Base-by-base conservation (phyloP, 1,140 invertebrate species). In the Aricia agestis region DNA sequence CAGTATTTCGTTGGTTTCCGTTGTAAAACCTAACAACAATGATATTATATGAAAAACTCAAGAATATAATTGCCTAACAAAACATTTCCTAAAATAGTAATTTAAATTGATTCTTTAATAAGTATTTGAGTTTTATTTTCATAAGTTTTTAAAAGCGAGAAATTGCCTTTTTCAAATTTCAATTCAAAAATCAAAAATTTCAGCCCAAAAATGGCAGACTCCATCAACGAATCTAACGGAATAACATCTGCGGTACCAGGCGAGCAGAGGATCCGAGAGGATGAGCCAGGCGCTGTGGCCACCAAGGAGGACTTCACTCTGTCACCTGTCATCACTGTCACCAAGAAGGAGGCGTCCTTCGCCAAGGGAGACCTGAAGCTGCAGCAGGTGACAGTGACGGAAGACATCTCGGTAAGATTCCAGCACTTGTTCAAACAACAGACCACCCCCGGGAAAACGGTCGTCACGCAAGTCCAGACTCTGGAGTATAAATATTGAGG, bases 401-500 rank as follows among this genome's bases (percentile, higher is more conserved):
- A 89, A 65, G 81, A 89, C 66, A 81, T 87, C 6, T 83, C 88
- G 77, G 87, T 90, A 75, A 88, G 80, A 68, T 89, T 78, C 61
- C 83, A 87, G 69, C 85, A 90, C 76, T 74, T 90, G 73, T 87
- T 89, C 69, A 90, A 87, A 74, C 87, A 86, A 63, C 77, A 85
- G 57, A 78, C 78, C 0, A 65, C 65, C 6, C 81, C 85, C 0
- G 86, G 84, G 0, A 87, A 89, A 75, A 87, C 81, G 25, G 78
- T 87, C 1, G 78, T 85, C 1, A 83, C 82, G 0, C 74, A 79
- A 63, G 72, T 89, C 4, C 82, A 90, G 36, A 83, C 74, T 58
- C 78, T 87, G 71, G 81, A 87, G 65, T 87, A 89, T 71, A 85
- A 82, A 66, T 84, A 85, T 74, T 83, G 31, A 67, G 80, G 74